These are phyloP conservation scores for Lysandra coridon DNA, from an alignment of 2,888 invertebrate genomes.

Conservation along the genomic window DNA sequence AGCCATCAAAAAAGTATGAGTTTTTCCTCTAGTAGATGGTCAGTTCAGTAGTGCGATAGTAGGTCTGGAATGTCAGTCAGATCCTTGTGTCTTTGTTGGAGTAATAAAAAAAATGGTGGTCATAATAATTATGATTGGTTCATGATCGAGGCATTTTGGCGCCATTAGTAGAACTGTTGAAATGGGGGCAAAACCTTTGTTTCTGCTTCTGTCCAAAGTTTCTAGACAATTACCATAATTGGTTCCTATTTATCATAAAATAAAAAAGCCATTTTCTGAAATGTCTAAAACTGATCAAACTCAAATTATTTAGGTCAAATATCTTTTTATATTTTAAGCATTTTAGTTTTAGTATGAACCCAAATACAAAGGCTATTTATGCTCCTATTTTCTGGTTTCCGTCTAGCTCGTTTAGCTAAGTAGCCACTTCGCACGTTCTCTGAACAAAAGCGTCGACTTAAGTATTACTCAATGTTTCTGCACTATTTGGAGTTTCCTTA, in stretches of 20 bases:
- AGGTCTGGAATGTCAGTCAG: background rate
- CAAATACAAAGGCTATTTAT: background rate
- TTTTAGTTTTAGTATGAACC: background rate
- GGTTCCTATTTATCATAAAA: too few species aligned
- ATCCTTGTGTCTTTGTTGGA: background rate
- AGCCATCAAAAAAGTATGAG: constrained; percentile 90
- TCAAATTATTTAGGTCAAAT: background rate
- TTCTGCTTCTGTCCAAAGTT: too few species aligned
- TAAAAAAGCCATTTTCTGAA: too few species aligned
- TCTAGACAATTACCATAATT: too few species aligned
- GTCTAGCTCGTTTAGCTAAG: constrained; percentile 14
- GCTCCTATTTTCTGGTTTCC: background rate
- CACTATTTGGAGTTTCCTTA: background rate
- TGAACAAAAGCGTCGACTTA: constrained; percentile 3
- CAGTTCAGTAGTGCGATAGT: background rate
- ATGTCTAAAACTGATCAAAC: too few species aligned
- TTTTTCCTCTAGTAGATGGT: background rate
- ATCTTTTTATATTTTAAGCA: background rate
- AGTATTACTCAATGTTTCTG: constrained; percentile 5
- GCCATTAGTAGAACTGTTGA: too few species aligned
- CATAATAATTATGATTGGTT: background rate
- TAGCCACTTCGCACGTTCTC: constrained; percentile 18
- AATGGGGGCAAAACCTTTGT: too few species aligned
- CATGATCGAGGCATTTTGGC: background rate
- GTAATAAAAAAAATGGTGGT: background rate